Conservation (phyloP, 2,113 vertebrate species). For the Cheilinus undulatus region DNA sequence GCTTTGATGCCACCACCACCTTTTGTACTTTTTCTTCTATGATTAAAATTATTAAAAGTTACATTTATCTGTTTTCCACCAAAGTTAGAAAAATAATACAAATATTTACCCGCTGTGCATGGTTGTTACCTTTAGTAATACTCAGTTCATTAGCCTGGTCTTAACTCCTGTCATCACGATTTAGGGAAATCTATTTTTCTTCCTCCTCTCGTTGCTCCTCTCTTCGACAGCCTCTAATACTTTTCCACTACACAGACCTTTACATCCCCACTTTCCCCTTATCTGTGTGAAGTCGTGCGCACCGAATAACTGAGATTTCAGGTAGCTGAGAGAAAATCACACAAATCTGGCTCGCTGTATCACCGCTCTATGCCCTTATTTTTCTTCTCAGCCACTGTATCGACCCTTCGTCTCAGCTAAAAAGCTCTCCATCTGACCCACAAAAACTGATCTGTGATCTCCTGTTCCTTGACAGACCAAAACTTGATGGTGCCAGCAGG, state of each 20-base stretch:
- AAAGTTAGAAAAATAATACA: not conserved
- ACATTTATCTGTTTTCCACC: too few species aligned
- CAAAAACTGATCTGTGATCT: not conserved
- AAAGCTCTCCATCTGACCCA: constrained; percentile 16
- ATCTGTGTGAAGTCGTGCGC: constrained; percentile 41
- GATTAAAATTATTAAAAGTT: too few species aligned
- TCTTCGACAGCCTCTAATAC: constrained; percentile 1
- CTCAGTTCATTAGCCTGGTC: not conserved
- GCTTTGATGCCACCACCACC: too few species aligned
- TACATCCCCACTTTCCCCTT: constrained; percentile 18
- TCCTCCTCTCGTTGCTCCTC: not conserved
- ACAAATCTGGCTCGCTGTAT: not conserved
- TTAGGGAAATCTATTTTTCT: not conserved
- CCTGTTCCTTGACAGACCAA: not conserved
- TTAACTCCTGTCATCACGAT: too few species aligned
- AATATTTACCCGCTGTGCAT: not conserved
- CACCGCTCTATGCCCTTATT: constrained; percentile 2
- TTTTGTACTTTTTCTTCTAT: too few species aligned
- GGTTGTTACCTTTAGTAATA: not conserved
- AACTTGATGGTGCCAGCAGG: constrained; percentile 26
- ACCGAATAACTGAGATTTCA: constrained; percentile 41
- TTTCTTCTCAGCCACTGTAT: constrained; percentile 11
- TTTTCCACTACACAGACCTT: constrained; percentile 22
- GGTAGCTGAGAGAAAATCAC: constrained; percentile 27
- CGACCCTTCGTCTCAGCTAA: not conserved